phyloP scores from a whole-genome alignment of 2,113 vertebrate species.

The Colinus virginianus region DNA sequence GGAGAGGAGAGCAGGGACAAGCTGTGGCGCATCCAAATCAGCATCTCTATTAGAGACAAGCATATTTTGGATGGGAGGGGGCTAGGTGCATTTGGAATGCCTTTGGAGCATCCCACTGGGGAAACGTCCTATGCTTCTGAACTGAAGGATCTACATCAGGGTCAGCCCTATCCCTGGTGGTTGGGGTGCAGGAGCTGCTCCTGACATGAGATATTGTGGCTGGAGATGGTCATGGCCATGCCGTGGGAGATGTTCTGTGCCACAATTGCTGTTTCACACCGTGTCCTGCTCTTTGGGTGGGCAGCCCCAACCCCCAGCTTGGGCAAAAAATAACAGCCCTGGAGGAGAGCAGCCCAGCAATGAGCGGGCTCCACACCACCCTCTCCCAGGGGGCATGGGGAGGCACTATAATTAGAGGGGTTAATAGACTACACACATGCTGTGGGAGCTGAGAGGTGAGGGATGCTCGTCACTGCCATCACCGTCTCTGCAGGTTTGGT shows the following conservation, averaged over 20 bases:
- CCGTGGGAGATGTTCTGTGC: neutral
- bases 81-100: neutral
- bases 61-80: neutral
- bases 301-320: neutral
- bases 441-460: neutral
- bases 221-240: neutral
- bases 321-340: neutral
- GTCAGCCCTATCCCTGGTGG: neutral
- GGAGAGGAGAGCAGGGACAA: neutral
- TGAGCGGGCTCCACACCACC: neutral
- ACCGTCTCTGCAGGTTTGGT: neutral
- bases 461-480: neutral
- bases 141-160: neutral
- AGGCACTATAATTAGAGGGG: neutral
- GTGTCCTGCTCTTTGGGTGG: neutral
- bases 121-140: neutral
- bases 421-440: neutral
- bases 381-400: neutral
- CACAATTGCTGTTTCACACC: neutral
- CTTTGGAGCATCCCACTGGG: neutral
- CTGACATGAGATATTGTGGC: neutral
- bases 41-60: neutral
- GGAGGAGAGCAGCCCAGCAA: neutral
- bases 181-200: neutral
- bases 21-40: neutral